Percentiles rank a stretch among this genome's conserved stretches.
Conservation (phyloP, 2,888 invertebrate genomes). For the Mellilla xanthometata region DNA sequence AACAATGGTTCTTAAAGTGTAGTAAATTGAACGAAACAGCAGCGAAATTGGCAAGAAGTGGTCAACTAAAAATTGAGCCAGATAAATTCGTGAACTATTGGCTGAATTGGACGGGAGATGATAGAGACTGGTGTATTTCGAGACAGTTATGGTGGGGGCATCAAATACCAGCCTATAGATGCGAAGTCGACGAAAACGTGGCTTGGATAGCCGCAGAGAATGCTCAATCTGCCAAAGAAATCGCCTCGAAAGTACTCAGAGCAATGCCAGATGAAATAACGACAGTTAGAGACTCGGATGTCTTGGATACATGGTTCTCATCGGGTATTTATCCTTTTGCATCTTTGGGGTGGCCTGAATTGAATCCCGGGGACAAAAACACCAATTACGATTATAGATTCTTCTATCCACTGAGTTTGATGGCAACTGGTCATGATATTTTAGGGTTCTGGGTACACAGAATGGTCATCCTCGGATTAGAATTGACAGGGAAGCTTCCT, state of each 20-base stretch:
- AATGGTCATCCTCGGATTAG: constrained; percentile 95
- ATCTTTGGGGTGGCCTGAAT: constrained; percentile 93
- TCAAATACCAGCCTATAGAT: constrained; percentile 93
- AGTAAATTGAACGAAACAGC: constrained; percentile 88
- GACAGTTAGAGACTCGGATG: constrained; percentile 90
- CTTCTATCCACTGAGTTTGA: constrained; percentile 91
- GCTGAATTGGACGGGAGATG: constrained; percentile 89
- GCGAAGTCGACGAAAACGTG: constrained; percentile 50
- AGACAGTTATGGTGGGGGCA: constrained; percentile 99
- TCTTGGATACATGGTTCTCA: constrained; percentile 99
- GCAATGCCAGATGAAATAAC: constrained; percentile 61
- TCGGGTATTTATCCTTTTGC: constrained; percentile 96
- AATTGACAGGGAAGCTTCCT: constrained; percentile 89
- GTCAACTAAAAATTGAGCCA: constrained; percentile 88
- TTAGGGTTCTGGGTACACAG: constrained; percentile 98
- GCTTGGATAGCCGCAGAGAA: constrained; percentile 90
- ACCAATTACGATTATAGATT: constrained; percentile 74
- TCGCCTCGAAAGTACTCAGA: constrained; percentile 81
- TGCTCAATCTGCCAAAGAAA: constrained; percentile 81
- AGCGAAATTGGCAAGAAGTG: constrained; percentile 84
- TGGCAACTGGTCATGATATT: constrained; percentile 99
- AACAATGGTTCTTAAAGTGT: constrained; percentile 96
- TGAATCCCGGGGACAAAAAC: constrained; percentile 29
- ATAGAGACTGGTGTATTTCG: constrained; percentile 97
- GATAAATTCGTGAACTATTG: constrained; percentile 87